phyloP scores from a whole-genome alignment of 2,888 invertebrate species.

The Malthinus seriepunctatus region DNA sequence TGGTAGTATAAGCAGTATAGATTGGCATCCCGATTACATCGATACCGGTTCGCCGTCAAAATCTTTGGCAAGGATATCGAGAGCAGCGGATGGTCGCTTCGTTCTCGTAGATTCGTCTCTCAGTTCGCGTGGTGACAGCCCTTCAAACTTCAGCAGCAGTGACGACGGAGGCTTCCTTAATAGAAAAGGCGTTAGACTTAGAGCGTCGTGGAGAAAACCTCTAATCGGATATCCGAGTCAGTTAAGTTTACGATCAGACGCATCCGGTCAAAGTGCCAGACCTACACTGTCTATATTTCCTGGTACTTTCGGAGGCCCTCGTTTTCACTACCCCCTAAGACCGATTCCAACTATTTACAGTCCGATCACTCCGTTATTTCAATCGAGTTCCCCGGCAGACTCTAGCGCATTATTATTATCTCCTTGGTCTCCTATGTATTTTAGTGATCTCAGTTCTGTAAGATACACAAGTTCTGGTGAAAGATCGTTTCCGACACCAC shows the following conservation, averaged over 20 bases:
- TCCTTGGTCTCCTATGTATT: conserved; percentile 75
- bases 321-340: conserved; percentile 50
- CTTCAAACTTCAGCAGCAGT: conserved; percentile 65
- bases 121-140: conserved; percentile 60
- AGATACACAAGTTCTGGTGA: conserved; percentile 79
- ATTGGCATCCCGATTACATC: conserved; percentile 53
- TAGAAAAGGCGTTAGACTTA: conserved; percentile 57
- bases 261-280: conserved; percentile 62
- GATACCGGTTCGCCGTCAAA: conserved; percentile 47
- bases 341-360: conserved; percentile 52
- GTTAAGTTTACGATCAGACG: conserved; percentile 68
- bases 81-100: conserved; percentile 76
- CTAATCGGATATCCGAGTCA: conserved; percentile 69
- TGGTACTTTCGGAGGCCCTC: conserved; percentile 38
- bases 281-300: conserved; percentile 40
- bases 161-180: conserved; percentile 87
- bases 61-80: conserved; percentile 68
- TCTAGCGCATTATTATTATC: conserved; percentile 62
- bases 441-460: conserved; percentile 87
- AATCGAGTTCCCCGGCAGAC: conserved; percentile 68
- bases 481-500: conserved; percentile 77
- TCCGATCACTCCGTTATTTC: conserved; percentile 61
- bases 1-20: conserved; percentile 48
- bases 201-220: conserved; percentile 68
- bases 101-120: conserved; percentile 62